Evolutionary conservation across 2,797 vertebrate genomes (phyloP).

Genomic region (Kryptolebias ocellatus): DNA sequence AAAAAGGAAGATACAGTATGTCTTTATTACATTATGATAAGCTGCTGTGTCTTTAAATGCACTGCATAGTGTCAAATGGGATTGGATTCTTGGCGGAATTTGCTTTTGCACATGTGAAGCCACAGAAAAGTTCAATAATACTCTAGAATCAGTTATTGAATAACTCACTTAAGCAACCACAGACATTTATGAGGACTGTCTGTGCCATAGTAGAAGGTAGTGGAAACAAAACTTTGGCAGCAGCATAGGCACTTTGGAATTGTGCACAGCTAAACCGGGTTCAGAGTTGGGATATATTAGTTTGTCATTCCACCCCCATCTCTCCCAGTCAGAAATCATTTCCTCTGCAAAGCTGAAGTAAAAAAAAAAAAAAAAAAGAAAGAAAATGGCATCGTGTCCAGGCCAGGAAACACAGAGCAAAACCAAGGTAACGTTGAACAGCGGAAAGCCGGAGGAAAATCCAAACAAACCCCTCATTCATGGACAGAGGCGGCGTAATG

Average conservation of each 20-base stretch:
- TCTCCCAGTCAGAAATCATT: conserved; percentile 70
- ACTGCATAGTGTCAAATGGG: conserved; percentile 22
- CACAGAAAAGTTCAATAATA: conserved; percentile 52
- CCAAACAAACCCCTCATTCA: conserved; percentile 79
- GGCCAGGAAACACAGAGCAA: conserved; percentile 72
- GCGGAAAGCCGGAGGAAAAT: conserved; percentile 64
- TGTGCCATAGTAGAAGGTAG: conserved; percentile 40
- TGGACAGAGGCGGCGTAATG: conserved; percentile 54
- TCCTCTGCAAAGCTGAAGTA: conserved; percentile 60
- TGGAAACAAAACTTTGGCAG: conserved; percentile 60
- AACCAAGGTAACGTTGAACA: conserved; percentile 60
- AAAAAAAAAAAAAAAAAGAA: conserved; percentile 46
- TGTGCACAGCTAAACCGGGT: conserved; percentile 29
- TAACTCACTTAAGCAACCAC: conserved; percentile 44
- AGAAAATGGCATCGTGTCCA: conserved; percentile 23
- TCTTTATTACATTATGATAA: conserved; percentile 48
- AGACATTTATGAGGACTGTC: conserved; percentile 55
- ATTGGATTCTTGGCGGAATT: conserved; percentile 42
- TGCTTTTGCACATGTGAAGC: conserved; percentile 41
- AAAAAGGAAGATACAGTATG: conserved; percentile 35
- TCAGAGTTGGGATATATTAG: conserved; percentile 64
- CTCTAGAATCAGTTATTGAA: conserved; percentile 54
- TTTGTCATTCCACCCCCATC: conserved; percentile 59
- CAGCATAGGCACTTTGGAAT: conserved; percentile 28
- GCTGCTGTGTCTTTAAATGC: conserved; percentile 28